phyloP scores from a whole-genome alignment of 53 echinoderm and acorn worm genomes.

The Paracentrotus lividus region DNA sequence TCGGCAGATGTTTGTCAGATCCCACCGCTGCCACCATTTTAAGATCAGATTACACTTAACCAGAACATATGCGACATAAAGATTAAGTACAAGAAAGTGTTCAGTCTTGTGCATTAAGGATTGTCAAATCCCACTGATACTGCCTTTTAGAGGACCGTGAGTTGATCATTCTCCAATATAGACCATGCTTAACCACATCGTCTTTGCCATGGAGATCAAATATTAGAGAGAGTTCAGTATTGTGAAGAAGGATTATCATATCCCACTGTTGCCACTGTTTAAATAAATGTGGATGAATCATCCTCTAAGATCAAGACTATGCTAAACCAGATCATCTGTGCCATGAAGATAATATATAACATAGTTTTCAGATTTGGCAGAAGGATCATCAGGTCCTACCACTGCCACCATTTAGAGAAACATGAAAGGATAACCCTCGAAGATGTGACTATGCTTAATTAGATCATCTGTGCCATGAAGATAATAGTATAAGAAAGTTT shows the following conservation, averaged over 20 bases:
- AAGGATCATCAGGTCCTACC: neutral
- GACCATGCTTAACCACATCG: neutral
- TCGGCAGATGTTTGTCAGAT: too few species aligned
- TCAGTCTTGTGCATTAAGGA: too few species aligned
- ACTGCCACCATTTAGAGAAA: neutral
- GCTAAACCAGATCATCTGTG: neutral
- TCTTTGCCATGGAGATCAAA: slow-evolving; percentile 3
- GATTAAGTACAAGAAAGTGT: too few species aligned
- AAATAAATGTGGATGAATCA: neutral
- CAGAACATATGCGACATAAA: too few species aligned
- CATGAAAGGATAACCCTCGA: neutral
- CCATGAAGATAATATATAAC: neutral
- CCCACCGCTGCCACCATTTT: too few species aligned
- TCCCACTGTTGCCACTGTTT: neutral
- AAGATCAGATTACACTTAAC: too few species aligned
- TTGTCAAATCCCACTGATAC: too few species aligned
- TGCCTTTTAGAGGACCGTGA: too few species aligned
- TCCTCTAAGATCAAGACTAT: too few species aligned
- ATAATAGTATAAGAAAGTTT: neutral
- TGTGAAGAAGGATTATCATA: neutral
- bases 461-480: neutral
- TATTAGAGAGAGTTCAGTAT: neutral
- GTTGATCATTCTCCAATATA: neutral
- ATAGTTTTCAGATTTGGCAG: neutral
- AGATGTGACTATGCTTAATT: too few species aligned